A percentile compares a stretch with the other conserved stretches of the same genome.
These are phyloP conservation scores for Petrolisthes manimaculis DNA, from an alignment of 2,888 invertebrate species.

Conservation along the genomic window DNA sequence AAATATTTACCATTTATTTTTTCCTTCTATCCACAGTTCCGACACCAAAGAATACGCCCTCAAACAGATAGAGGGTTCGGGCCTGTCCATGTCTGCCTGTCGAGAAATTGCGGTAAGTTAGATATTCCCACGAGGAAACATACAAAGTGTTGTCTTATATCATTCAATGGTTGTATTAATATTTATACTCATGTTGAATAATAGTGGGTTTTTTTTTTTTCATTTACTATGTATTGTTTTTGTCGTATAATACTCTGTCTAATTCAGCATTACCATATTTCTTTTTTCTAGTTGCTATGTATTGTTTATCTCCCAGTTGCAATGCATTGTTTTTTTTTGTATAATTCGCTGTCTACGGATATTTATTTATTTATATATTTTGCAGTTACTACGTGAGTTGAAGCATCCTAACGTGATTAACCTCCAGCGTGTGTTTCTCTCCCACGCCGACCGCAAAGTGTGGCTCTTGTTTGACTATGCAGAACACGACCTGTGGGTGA, in stretches of 20 bases:
- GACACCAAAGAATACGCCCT: constrained; percentile 95
- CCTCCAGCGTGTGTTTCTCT: constrained; percentile 94
- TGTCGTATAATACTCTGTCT: too few species aligned
- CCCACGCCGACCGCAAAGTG: constrained; percentile 95
- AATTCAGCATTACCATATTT: too few species aligned
- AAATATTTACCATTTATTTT: not conserved
- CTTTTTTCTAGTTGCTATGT: too few species aligned
- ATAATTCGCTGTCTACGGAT: too few species aligned
- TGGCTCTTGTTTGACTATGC: constrained; percentile 98
- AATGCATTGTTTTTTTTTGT: too few species aligned
- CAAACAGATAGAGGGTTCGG: constrained; percentile 98
- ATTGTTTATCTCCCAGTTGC: too few species aligned
- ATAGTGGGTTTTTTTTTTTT: too few species aligned
- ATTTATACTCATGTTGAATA: too few species aligned
- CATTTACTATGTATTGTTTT: too few species aligned
- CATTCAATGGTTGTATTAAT: too few species aligned
- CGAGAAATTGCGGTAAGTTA: constrained; percentile 92
- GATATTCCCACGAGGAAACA: not conserved
- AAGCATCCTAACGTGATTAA: constrained; percentile 98
- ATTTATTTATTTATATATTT: constrained; percentile 66
- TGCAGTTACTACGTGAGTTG: constrained; percentile 90
- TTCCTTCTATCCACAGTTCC: constrained; percentile 69
- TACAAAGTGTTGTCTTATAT: too few species aligned
- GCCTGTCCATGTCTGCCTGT: constrained; percentile 98
- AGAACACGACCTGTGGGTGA: constrained; percentile 96